Base-by-base conservation (phyloP, 2,888 invertebrate genomes). In the Heliconius ismenius region DNA sequence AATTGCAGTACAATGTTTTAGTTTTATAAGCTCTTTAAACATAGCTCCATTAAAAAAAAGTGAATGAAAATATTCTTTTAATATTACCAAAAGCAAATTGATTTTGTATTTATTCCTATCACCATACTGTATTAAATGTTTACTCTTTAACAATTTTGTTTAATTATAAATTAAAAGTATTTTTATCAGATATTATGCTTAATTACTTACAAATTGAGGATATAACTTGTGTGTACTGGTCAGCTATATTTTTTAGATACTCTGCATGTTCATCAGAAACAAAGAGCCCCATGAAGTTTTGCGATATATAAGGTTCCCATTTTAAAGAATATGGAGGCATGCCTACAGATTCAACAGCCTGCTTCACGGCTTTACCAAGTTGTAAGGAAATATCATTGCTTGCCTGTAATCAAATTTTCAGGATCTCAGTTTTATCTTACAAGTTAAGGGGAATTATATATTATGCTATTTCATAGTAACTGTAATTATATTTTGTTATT, bases 261-360 rank as follows among this genome's bases (percentile, higher is more conserved):
- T 97, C 96, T 0, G 97, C 97, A 91, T 97, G 97, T 80, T 96
- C 95, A 82, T 98, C 97, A 21, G 96, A 96, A 3, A 98, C 96
- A 91, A 98, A 98, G 72, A 98, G 95, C 0, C 98, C 98, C 96
- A 98, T 98, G 88, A 98, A 98, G 90, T 98, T 98, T 26, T 96
- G 96, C 43, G 98, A 98, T 72, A 97, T 96, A 85, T 98, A 98
- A 0, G 97, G 96, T 88, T 98, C 98, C 73, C 98, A 90, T 84
- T 96, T 96, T 9, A 97, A 90, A 0, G 95, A 95, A 82, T 95
- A 95, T 36, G 97, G 93, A 69, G 95, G 94, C 67, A 96, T 95
- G 3, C 97, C 96, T 49, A 96, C 95, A 87, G 95, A 95, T 81
- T 97, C 96, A 82, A 97, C 95, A n/a, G 97, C 95, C 85, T 96